phyloP scores from a whole-genome alignment of 2,888 invertebrate genomes.

The Aphrophora alni region DNA sequence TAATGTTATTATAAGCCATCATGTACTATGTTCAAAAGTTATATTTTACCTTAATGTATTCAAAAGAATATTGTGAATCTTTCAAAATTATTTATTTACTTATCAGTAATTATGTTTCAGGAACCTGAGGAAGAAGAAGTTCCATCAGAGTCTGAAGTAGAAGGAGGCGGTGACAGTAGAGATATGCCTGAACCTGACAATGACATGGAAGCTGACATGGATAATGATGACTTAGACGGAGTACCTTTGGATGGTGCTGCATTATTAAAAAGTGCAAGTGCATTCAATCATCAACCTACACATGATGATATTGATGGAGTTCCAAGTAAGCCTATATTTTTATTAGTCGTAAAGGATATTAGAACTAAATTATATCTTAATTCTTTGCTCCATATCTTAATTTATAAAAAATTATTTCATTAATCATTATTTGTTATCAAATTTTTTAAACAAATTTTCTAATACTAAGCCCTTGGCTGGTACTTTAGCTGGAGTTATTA shows the following conservation, averaged over 20 bases:
- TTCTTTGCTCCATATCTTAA: not conserved
- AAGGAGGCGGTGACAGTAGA: conserved; percentile 30
- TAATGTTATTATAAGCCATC: too few species aligned
- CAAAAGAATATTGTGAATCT: too few species aligned
- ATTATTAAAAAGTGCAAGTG: conserved; percentile 68
- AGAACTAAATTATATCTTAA: not conserved
- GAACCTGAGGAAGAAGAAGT: not conserved
- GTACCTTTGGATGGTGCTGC: conserved; percentile 82
- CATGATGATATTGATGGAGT: conserved; percentile 74
- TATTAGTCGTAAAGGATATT: conserved; percentile 33
- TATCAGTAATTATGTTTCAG: not conserved
- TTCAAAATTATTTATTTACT: too few species aligned
- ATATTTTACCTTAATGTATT: too few species aligned
- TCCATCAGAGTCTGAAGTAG: conserved; percentile 12
- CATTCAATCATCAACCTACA: conserved; percentile 61
- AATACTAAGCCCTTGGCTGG: too few species aligned
- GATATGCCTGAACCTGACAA: conserved; percentile 61
- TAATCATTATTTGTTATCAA: too few species aligned
- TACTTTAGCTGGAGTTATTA: too few species aligned
- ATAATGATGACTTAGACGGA: conserved; percentile 65
- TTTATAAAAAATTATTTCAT: too few species aligned
- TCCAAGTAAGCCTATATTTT: conserved; percentile 67
- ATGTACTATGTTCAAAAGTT: too few species aligned
- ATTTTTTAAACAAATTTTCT: too few species aligned
- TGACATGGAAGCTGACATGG: conserved; percentile 60